phyloP scores from a whole-genome alignment of 2,113 vertebrate species.

The Condylura cristata region DNA sequence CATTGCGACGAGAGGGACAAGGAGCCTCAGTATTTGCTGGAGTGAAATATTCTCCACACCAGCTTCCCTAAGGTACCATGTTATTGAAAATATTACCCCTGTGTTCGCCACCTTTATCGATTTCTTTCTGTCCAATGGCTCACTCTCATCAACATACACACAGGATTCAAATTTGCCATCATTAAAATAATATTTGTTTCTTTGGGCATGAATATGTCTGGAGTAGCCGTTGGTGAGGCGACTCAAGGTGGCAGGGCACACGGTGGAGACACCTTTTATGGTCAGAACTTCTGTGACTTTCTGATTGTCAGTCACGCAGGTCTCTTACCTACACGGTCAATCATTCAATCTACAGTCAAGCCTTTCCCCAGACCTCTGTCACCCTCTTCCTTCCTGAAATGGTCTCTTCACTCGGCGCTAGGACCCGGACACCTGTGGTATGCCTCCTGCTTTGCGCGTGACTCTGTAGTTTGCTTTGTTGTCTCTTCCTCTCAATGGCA shows the following conservation, averaged over 20 bases:
- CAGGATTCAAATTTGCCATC: background rate
- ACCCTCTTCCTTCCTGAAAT: background rate
- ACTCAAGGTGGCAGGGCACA: background rate
- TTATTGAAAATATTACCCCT: background rate
- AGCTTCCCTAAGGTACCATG: background rate
- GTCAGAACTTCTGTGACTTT: background rate
- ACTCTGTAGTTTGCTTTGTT: background rate
- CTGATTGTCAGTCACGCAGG: slow-evolving; percentile 8
- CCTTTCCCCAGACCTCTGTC: background rate
- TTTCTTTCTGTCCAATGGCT: background rate
- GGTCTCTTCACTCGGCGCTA: background rate
- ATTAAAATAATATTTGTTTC: background rate
- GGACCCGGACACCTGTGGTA: background rate
- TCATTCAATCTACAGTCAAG: background rate
- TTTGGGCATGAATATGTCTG: background rate
- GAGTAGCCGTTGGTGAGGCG: background rate
- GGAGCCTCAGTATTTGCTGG: background rate
- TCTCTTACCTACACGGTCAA: background rate
- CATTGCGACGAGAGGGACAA: background rate
- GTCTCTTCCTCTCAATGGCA: background rate
- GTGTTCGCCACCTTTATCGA: background rate
- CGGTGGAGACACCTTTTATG: background rate
- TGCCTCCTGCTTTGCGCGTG: background rate
- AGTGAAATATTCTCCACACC: background rate
- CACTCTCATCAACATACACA: background rate